Conservation (phyloP, 2,797 vertebrate genomes). For the Eospalax fontanierii region DNA sequence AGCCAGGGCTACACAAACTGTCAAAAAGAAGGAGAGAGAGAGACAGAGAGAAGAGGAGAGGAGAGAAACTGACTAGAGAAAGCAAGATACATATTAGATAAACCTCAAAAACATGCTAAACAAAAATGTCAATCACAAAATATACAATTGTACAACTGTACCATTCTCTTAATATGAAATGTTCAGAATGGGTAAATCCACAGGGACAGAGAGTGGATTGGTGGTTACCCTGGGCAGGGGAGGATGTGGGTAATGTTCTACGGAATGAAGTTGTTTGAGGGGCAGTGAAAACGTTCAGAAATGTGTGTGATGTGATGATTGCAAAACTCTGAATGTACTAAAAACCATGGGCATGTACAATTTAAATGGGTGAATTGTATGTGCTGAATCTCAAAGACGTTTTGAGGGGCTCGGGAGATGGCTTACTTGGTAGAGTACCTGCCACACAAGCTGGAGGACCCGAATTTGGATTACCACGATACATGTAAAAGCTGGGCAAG, state of each 20-base stretch:
- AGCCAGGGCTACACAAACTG: background rate
- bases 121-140: conserved; percentile 35
- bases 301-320: background rate
- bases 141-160: background rate
- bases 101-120: conserved; percentile 48
- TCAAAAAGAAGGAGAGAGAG: background rate
- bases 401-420: background rate
- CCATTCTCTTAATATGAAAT: conserved; percentile 12
- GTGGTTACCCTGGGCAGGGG: background rate
- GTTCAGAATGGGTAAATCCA: background rate
- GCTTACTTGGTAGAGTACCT: background rate
- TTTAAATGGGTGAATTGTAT: background rate
- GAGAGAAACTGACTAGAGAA: background rate
- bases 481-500: background rate
- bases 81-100: background rate
- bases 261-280: background rate
- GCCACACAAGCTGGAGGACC: no score
- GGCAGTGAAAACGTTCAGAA: conserved; percentile 31
- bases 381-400: background rate
- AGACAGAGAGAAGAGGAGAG: no score
- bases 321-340: background rate
- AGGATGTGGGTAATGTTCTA: background rate
- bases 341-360: background rate
- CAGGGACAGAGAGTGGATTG: background rate
- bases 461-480: background rate